Conservation (phyloP, 1,140 invertebrate species). For the Stegodyphus dumicola region DNA sequence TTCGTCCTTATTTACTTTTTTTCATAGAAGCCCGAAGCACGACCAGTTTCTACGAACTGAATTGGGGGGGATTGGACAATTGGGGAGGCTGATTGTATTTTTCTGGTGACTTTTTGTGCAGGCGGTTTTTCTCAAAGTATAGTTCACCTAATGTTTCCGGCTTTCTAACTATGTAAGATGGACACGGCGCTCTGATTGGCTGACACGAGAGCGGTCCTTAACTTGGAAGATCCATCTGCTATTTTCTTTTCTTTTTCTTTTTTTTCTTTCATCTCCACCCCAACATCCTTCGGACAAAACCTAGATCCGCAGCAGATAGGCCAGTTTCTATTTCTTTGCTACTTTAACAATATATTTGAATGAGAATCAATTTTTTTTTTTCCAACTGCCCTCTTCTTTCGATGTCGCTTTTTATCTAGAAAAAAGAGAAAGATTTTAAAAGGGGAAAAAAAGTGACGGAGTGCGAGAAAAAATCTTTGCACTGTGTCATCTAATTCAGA, state of each 20-base stretch:
- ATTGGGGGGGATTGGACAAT: not conserved
- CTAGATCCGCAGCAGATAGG: no score
- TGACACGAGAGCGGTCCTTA: not conserved
- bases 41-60: slow-evolving; percentile 15
- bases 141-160: slow-evolving; percentile 22
- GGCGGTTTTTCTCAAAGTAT: slow-evolving; percentile 16
- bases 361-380: no score
- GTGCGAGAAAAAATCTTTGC: no score
- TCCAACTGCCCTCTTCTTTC: no score
- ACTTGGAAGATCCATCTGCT: not conserved
- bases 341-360: no score
- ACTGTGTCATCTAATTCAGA: no score
- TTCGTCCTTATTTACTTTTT: not conserved
- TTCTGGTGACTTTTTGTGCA: not conserved
- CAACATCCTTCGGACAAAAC: no score
- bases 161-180: not conserved
- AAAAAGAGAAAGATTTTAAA: no score
- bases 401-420: no score
- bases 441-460: no score
- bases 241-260: not conserved
- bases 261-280: not conserved
- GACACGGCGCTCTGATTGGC: not conserved
- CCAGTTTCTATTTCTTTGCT: no score
- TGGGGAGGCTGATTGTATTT: not conserved
- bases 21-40: slow-evolving; percentile 8